These are phyloP conservation scores for Lepeophtheirus salmonis DNA, from an alignment of 1,140 invertebrate genomes.

Conservation along the genomic window DNA sequence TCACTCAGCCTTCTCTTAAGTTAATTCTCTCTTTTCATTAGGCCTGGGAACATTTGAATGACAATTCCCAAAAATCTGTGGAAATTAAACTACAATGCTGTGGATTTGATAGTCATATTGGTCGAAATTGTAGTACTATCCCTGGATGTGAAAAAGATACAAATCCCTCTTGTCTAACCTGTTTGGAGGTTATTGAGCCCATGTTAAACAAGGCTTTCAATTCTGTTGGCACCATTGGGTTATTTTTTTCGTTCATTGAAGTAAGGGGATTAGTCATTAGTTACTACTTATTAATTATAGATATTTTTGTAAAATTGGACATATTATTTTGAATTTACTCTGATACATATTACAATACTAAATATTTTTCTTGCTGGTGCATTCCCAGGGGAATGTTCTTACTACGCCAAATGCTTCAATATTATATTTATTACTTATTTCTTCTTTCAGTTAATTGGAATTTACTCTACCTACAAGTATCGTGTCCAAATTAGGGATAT, in stretches of 20 bases:
- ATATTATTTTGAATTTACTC: too few species aligned
- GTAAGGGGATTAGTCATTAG: too few species aligned
- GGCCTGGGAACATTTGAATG: conserved; percentile 46
- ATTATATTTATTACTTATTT: too few species aligned
- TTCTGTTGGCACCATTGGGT: conserved; percentile 67
- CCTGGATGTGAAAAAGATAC: conserved; percentile 8
- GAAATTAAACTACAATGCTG: conserved; percentile 63
- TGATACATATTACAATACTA: too few species aligned
- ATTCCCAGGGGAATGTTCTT: too few species aligned
- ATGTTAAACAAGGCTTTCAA: conserved; percentile 72
- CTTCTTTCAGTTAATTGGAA: too few species aligned
- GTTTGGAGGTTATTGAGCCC: conserved; percentile 49
- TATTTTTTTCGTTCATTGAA: conserved; percentile 95
- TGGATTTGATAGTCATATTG: conserved; percentile 40
- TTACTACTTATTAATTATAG: too few species aligned
- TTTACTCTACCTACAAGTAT: too few species aligned
- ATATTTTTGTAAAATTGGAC: too few species aligned
- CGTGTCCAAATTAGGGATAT: too few species aligned
- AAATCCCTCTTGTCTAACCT: conserved; percentile 44
- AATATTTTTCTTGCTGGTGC: too few species aligned
- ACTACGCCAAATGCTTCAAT: too few species aligned
- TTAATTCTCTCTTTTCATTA: background rate
- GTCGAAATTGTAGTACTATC: conserved; percentile 27
- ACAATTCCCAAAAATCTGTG: conserved; percentile 42
- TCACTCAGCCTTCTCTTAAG: background rate